phyloP scores from a whole-genome alignment of 2,113 vertebrate genomes.

The Myrmecophaga tridactyla region DNA sequence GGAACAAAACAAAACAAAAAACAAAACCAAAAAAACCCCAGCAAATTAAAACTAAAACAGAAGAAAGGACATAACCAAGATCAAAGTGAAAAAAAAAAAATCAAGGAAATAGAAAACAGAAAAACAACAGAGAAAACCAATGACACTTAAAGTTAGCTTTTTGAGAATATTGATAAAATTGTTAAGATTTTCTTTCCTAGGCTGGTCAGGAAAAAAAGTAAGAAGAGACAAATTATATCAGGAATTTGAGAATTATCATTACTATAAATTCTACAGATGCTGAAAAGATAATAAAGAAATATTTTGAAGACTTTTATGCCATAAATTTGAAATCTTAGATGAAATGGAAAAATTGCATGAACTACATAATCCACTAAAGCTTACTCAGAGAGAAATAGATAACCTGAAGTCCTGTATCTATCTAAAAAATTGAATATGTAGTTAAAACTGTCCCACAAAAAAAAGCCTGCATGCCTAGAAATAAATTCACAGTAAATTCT shows the following conservation, averaged over 20 bases:
- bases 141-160: too few relatives aligned
- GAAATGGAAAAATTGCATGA: neutral
- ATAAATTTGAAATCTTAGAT: neutral
- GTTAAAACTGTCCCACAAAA: neutral
- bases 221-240: neutral
- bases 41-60: too few relatives aligned
- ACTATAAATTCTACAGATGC: neutral
- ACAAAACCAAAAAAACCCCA: too few relatives aligned
- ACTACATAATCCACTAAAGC: neutral
- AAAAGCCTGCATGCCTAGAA: neutral
- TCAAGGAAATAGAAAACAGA: too few relatives aligned
- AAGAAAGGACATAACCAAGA: too few relatives aligned
- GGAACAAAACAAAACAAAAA: too few relatives aligned
- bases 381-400: neutral
- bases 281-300: conserved; percentile 1
- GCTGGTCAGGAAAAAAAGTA: neutral
- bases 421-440: too few relatives aligned
- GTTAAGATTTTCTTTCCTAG: neutral
- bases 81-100: too few relatives aligned
- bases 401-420: too few relatives aligned
- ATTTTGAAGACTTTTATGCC: neutral
- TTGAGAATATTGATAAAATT: neutral
- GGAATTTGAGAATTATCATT: neutral
- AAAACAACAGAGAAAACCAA: too few relatives aligned
- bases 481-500: neutral